phyloP scores from a whole-genome alignment of 2,888 invertebrate genomes.

The Marronus borbonicus region DNA sequence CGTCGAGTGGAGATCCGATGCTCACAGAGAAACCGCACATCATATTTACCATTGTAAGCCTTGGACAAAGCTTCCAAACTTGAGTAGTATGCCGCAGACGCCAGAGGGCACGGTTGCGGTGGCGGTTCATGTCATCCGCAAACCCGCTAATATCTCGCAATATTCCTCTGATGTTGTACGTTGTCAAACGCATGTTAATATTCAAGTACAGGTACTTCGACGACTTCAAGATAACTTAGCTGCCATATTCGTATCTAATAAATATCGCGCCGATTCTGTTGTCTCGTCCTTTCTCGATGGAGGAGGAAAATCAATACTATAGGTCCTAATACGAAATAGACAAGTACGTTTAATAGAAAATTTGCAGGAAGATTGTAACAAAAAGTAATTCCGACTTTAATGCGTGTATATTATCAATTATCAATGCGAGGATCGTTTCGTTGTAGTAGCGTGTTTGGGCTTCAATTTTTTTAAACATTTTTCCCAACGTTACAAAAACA shows the following conservation, averaged over 20 bases:
- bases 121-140: conserved; percentile 57
- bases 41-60: conserved; percentile 56
- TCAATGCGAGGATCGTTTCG: too few relatives aligned
- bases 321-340: too few relatives aligned
- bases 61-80: conserved; percentile 59
- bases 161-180: conserved; percentile 51
- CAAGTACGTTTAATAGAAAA: too few relatives aligned
- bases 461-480: too few relatives aligned
- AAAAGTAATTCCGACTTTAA: too few relatives aligned
- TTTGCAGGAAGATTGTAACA: too few relatives aligned
- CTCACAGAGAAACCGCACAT: conserved; percentile 57
- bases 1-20: conserved; percentile 36
- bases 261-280: conserved; percentile 12
- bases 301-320: background rate
- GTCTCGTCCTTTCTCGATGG: background rate
- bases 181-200: conserved; percentile 52
- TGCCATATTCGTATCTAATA: conserved; percentile 28
- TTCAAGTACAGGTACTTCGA: conserved; percentile 49
- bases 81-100: conserved; percentile 55
- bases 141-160: conserved; percentile 52
- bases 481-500: too few relatives aligned
- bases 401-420: too few relatives aligned
- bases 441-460: too few relatives aligned
- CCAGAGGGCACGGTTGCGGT: conserved; percentile 57
- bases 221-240: conserved; percentile 36